Evolutionary conservation across 1,140 invertebrate species (phyloP).

Genomic region (Bombus breviceps): DNA sequence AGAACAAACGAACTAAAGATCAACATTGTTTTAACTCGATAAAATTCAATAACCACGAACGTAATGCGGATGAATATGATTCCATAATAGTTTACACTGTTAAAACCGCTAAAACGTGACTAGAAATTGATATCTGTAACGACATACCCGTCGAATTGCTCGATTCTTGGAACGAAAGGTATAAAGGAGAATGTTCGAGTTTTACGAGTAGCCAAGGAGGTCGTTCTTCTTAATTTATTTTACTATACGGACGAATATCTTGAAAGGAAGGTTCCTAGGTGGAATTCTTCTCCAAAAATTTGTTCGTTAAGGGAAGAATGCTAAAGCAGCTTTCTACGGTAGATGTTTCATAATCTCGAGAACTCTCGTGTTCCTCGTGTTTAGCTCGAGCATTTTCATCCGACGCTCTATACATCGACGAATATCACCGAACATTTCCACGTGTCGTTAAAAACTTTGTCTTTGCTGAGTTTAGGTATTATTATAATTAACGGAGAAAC

Average conservation of each 20-base stretch:
- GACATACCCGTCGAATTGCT: not conserved
- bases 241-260: not conserved
- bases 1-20: not conserved
- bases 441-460: not conserved
- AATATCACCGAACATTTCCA: not conserved
- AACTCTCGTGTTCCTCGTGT: not conserved
- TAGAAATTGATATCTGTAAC: not conserved
- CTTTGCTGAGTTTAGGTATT: not conserved
- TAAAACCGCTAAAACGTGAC: no score
- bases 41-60: not conserved
- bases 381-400: not conserved
- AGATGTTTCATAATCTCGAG: conserved; percentile 7
- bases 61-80: not conserved
- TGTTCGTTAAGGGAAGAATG: conserved; percentile 30
- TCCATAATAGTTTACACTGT: not conserved
- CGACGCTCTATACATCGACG: not conserved
- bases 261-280: not conserved
- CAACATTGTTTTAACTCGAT: not conserved
- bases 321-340: not conserved
- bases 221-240: not conserved
- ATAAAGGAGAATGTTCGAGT: not conserved
- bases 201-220: not conserved
- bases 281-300: not conserved
- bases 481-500: not conserved
- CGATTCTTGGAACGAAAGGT: not conserved